A percentile compares a stretch with the other conserved stretches of the same genome.
These are phyloP conservation scores for Aphelenchoides fujianensis DNA, from an alignment of 1,140 invertebrate species.

Conservation along the genomic window DNA sequence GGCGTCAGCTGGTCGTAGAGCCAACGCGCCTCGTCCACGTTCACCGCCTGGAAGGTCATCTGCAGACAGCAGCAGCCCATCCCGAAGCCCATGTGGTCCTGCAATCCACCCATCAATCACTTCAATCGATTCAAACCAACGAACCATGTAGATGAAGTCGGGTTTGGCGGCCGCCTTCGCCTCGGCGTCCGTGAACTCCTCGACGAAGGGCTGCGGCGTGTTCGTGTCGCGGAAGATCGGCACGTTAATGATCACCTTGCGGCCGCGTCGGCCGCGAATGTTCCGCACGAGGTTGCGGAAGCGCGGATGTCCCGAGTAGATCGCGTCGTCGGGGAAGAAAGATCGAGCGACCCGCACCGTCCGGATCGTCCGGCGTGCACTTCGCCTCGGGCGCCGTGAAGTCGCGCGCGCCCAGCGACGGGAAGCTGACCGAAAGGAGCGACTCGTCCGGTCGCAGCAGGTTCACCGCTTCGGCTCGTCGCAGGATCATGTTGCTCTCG, in stretches of 20 bases:
- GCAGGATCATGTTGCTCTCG: constrained; percentile 87
- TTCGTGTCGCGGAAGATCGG: constrained; percentile 85
- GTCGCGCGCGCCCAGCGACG: constrained; percentile 77
- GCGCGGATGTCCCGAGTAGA: constrained; percentile 86
- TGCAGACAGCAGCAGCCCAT: constrained; percentile 98
- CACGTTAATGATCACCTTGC: constrained; percentile 93
- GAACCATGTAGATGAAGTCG: constrained; percentile 88
- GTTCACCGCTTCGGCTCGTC: constrained; percentile 77
- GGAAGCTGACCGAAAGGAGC: constrained; percentile 71
- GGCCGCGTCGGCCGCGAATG: constrained; percentile 80
- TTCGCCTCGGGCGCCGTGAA: constrained; percentile 79
- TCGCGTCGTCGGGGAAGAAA: constrained; percentile 93
- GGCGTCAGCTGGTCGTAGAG: constrained; percentile 96
- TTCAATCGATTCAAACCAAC: too few relatives aligned
- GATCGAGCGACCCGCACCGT: constrained; percentile 76
- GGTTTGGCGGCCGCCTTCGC: constrained; percentile 48
- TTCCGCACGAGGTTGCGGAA: constrained; percentile 84
- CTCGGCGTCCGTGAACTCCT: constrained; percentile 69
- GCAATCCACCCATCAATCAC: too few relatives aligned
- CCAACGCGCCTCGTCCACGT: constrained; percentile 87
- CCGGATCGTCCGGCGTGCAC: constrained; percentile 70
- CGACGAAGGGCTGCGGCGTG: constrained; percentile 70
- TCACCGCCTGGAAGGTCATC: constrained; percentile 80
- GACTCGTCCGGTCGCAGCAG: constrained; percentile 77
- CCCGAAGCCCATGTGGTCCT: constrained; percentile 99